A percentile compares a stretch with the other conserved stretches of the same genome.
Conservation (phyloP, 2,797 vertebrate species). For the Myotis daubentonii region DNA sequence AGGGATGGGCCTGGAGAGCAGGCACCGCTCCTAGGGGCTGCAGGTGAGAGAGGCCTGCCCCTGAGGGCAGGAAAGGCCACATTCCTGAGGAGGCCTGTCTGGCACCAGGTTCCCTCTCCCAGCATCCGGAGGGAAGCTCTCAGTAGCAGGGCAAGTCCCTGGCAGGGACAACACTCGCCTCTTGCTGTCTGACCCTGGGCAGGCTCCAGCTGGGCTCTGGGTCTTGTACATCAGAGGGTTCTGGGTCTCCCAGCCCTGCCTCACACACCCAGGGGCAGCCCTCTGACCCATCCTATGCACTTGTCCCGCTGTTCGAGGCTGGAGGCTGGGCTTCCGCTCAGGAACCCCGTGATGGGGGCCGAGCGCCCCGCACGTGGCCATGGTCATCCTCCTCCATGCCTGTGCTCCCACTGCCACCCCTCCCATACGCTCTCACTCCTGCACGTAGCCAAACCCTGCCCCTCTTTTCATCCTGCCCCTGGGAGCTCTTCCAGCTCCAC, state of each 20-base stretch:
- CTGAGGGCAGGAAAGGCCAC: not conserved
- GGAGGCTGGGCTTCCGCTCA: not conserved
- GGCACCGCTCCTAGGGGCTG: not conserved
- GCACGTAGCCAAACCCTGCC: not conserved
- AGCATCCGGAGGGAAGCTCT: not conserved
- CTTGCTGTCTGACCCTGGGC: not conserved
- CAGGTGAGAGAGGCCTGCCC: not conserved
- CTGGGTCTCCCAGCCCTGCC: not conserved
- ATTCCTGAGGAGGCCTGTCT: constrained; percentile 26
- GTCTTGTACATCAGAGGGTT: not conserved
- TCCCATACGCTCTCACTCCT: not conserved
- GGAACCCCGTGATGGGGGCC: not conserved
- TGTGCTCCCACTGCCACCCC: not conserved
- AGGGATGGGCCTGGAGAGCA: not conserved
- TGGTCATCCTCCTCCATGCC: not conserved
- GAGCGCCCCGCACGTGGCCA: not conserved
- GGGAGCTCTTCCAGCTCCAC: not conserved
- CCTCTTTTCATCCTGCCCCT: not conserved
- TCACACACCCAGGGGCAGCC: not conserved
- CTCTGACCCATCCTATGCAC: not conserved
- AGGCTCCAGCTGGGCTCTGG: not conserved
- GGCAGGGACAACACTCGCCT: not conserved
- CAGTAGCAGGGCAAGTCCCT: not conserved
- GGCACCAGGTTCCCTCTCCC: not conserved
- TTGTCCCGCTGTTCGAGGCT: not conserved